Base-by-base conservation (phyloP, 2,888 invertebrate genomes). In the Apamea anceps region DNA sequence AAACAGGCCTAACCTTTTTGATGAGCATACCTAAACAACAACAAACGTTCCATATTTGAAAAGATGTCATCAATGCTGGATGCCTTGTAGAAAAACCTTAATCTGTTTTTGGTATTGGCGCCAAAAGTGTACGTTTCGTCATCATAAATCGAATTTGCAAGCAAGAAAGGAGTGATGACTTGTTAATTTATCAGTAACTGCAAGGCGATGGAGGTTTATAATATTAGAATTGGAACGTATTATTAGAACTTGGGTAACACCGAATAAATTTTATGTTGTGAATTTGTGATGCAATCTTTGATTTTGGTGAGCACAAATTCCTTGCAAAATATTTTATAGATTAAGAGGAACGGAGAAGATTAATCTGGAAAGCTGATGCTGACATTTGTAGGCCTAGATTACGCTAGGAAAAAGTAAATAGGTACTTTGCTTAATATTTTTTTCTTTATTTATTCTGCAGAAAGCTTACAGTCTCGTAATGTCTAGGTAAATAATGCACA, bases 211-310 rank as follows among this genome's bases (percentile, higher is more conserved):
- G 15, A 62, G 74, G 73, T 84, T 82, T 72, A 79, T 79, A 73
- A 62, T 82, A 62, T 21, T 32, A 10, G 6, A 83, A 62, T 21
- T 32, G 7, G 6, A 83, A 70, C 5, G 48, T 83, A 79, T 83
- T 54, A 60, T 79, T 79, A 84, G 84, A 84, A 48, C 15, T 66
- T 66, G 45, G 70, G 68, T 57, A 77, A 54, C 32, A 70, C 54
- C 45, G 32, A 83, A 73, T 79, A 82, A 68, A 72, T 82, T 82
- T 77, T 72, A 71, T 48, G 77, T 37, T 48, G n/a, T n/a, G n/a
- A 62, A 62, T 8, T 60, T n/a, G n/a, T 83, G 79, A 72, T 65
- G 81, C n/a, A 76, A 81, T 71, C 66, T 66, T 67, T 85, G 72
- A 65, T 70, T 83, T 57, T 51, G n/a, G 76, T 25, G 37, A 60